A percentile compares a stretch with the other conserved stretches of the same genome.
phyloP scores from a whole-genome alignment of 2,888 invertebrate species.

The Pseudeuparius sepicola region DNA sequence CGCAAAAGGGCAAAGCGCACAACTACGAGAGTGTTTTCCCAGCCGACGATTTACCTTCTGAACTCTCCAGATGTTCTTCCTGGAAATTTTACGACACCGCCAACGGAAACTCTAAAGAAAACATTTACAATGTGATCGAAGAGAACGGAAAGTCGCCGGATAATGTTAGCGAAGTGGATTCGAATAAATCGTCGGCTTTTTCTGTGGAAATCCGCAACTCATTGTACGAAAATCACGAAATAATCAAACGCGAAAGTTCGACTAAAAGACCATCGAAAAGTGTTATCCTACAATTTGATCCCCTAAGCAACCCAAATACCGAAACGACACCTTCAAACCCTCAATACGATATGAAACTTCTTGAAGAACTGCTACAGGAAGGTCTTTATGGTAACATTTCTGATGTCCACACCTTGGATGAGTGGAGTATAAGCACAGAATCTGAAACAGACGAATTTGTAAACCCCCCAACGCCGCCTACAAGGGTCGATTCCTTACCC shows the following conservation, averaged over 20 bases:
- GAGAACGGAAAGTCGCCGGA: constrained; percentile 15
- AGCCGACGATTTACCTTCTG: constrained; percentile 12
- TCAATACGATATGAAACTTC: constrained; percentile 35
- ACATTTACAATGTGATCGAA: constrained; percentile 23
- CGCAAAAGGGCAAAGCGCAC: constrained; percentile 18
- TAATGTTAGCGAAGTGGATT: constrained; percentile 22
- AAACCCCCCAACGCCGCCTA: constrained; percentile 49
- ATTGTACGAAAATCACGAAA: constrained; percentile 41
- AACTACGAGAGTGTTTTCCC: constrained; percentile 42
- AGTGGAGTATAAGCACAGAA: constrained; percentile 40
- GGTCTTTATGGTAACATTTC: constrained; percentile 56
- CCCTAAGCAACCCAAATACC: constrained; percentile 34
- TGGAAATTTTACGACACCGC: constrained; percentile 45
- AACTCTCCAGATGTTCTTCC: constrained; percentile 41
- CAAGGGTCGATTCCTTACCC: constrained; percentile 53
- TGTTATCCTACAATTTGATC: constrained; percentile 67
- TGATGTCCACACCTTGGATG: constrained; percentile 38
- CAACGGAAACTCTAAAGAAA: constrained; percentile 14
- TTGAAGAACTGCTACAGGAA: constrained; percentile 58
- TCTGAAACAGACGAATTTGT: constrained; percentile 40
- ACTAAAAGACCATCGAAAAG: constrained; percentile 40
- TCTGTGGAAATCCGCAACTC: constrained; percentile 34
- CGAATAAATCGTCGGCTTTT: constrained; percentile 23
- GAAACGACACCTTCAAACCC: too few relatives aligned
- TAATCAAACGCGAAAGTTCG: constrained; percentile 13